Evolutionary conservation across 2,113 vertebrate genomes (phyloP), one percentile per base, ranked within the genome.

Genomic region (Ptychochromis oligacanthus): DNA sequence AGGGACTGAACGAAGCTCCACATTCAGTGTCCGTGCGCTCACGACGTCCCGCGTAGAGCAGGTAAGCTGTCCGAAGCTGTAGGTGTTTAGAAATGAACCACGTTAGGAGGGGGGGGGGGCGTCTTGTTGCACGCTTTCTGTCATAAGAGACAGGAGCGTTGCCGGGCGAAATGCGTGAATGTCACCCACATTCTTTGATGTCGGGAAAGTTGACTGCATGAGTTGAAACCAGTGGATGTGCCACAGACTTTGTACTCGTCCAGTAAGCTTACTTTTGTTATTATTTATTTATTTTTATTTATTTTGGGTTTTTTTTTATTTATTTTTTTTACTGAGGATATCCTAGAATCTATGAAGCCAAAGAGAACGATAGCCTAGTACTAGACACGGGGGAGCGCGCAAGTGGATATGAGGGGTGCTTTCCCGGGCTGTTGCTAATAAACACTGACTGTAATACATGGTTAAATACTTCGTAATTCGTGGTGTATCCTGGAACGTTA

Each of bases 161-260:
- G 77, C 75, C n/a, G 20, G 81, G 62, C 22, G 43, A 31, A 83
- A 81, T 38, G 34, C 65, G n/a, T 43, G 77, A 76, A 87, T 86
- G 28, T 75, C 79, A 57, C 59, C 65, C 57, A 74, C 89, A 82
- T 91, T 89, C 88, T 83, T 75, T 58, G 82, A 88, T 90, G 80
- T 90, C 49, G 72, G 74, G 77, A 93, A 93, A 92, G 92, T 93
- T 91, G 78, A 75, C 28, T 77, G 80, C 74, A 87, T 60, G 77
- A 77, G 36, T 62, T 56, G 77, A 58, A 57, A 82, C 18, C 28
- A 59, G n/a, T 49, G 43, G 59, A 28, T 6, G 60, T 11, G 14
- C 18, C 40, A 9, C 52, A 34, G 18, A 54, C 49, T 75, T 4
- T 17, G 28, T 14, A 49, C 18, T 72, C 24, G 10, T 24, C 43